Evolutionary conservation across 2,113 vertebrate genomes (phyloP).

Genomic region (Caretta caretta): DNA sequence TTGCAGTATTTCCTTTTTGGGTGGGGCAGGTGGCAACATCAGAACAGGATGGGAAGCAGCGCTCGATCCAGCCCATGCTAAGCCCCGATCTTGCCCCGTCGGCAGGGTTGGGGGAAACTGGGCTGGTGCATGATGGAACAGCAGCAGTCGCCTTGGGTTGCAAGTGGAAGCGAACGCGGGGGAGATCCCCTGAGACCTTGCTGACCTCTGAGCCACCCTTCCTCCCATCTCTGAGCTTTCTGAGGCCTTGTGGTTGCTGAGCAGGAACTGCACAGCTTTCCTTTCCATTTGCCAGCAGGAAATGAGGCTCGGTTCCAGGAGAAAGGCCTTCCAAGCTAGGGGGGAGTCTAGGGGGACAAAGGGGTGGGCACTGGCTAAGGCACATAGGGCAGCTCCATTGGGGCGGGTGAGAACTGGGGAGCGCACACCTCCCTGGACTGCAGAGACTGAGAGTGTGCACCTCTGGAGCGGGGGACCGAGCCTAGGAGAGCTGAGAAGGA

Average conservation of each 20-base stretch:
- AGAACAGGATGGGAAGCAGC: neutral
- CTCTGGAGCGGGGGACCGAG: neutral
- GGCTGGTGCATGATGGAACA: neutral
- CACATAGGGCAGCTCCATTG: neutral
- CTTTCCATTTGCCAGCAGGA: conserved; percentile 51
- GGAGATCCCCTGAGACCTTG: neutral
- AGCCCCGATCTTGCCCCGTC: neutral
- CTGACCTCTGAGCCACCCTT: neutral
- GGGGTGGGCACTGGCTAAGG: conserved; percentile 58
- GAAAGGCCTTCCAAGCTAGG: conserved; percentile 56
- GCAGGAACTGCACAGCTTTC: neutral
- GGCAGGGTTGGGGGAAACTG: neutral
- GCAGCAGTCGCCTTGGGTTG: neutral
- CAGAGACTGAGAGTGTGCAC: neutral
- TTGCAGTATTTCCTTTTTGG: too few relatives aligned
- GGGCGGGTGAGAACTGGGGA: neutral
- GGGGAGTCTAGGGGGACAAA: conserved; percentile 28
- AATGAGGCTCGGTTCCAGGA: conserved; percentile 40
- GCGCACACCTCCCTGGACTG: neutral
- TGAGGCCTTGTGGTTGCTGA: neutral
- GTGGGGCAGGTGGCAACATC: neutral
- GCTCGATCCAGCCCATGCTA: neutral
- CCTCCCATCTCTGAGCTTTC: neutral
- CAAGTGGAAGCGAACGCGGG: neutral
- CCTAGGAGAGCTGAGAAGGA: neutral